A percentile compares a stretch with the other conserved stretches of the same genome.
Evolutionary conservation across 2,113 vertebrate genomes (phyloP).

Genomic region (Mustelus asterias): DNA sequence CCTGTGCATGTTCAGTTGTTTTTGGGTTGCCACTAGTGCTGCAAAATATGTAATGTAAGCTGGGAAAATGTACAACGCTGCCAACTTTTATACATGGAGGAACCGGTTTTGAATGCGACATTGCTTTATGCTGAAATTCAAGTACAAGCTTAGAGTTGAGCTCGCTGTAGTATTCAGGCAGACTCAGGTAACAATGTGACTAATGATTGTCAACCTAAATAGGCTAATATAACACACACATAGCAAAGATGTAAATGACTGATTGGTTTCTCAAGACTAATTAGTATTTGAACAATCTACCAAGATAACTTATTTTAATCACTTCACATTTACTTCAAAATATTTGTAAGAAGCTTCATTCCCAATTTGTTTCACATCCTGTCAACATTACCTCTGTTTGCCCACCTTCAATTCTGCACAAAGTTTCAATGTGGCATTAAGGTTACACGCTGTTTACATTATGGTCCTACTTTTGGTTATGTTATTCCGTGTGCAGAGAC

Average conservation of each 20-base stretch:
- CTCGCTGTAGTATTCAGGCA: background rate
- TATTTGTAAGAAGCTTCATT: background rate
- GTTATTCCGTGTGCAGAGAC: background rate
- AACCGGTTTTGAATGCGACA: background rate
- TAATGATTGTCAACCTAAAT: background rate
- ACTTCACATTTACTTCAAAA: background rate
- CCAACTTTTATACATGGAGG: background rate
- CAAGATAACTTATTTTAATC: background rate
- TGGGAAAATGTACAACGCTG: background rate
- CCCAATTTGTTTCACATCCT: background rate
- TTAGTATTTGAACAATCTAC: background rate
- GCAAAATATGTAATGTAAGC: background rate
- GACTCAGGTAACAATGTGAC: background rate
- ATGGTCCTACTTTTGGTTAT: background rate
- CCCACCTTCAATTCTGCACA: background rate
- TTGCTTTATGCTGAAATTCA: background rate
- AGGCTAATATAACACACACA: background rate
- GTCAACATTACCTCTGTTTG: background rate
- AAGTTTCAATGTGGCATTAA: background rate
- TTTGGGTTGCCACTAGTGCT: no score
- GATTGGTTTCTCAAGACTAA: background rate
- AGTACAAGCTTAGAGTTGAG: background rate
- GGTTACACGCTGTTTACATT: background rate
- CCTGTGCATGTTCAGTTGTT: background rate
- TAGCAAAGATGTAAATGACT: background rate